A percentile compares a stretch with the other conserved stretches of the same genome.
Evolutionary conservation across 2,113 vertebrate species (phyloP).

Genomic region (Leiothrix lutea): DNA sequence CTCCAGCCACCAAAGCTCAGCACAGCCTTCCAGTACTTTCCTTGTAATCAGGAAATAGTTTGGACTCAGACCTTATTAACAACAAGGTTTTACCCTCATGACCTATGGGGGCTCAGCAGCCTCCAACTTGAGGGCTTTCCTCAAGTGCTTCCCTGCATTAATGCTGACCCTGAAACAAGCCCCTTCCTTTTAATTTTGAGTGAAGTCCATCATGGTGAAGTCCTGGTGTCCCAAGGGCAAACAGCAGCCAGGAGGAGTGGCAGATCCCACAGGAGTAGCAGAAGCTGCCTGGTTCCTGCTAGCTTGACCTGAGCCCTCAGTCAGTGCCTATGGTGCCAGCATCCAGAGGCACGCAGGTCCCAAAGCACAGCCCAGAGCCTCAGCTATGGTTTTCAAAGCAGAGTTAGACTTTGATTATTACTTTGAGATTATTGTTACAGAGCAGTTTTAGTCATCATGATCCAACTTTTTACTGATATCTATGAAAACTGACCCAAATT

Average conservation of each 20-base stretch:
- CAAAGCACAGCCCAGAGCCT: neutral
- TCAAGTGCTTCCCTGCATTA: neutral
- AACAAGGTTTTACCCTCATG: neutral
- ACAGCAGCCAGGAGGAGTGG: neutral
- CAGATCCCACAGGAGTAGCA: neutral
- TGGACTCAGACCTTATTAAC: neutral
- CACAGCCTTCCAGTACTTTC: neutral
- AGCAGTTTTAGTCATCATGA: neutral
- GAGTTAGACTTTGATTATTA: neutral
- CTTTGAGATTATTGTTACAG: neutral
- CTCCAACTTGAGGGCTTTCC: no score
- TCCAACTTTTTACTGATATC: neutral
- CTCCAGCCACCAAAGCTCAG: neutral
- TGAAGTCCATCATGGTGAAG: neutral
- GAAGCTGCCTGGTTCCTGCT: neutral
- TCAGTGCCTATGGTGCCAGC: rapidly evolving
- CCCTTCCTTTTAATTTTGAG: neutral
- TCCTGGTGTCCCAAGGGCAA: neutral
- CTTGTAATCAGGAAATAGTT: neutral
- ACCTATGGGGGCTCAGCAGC: rapidly evolving
- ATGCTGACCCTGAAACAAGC: neutral
- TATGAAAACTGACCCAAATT: neutral
- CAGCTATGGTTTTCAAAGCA: neutral
- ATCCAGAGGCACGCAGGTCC: rapidly evolving
- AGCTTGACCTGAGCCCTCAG: rapidly evolving